A percentile compares a stretch with the other conserved stretches of the same genome.
Conservation (phyloP, 1,140 invertebrate genomes). For the Philaenus spumarius region DNA sequence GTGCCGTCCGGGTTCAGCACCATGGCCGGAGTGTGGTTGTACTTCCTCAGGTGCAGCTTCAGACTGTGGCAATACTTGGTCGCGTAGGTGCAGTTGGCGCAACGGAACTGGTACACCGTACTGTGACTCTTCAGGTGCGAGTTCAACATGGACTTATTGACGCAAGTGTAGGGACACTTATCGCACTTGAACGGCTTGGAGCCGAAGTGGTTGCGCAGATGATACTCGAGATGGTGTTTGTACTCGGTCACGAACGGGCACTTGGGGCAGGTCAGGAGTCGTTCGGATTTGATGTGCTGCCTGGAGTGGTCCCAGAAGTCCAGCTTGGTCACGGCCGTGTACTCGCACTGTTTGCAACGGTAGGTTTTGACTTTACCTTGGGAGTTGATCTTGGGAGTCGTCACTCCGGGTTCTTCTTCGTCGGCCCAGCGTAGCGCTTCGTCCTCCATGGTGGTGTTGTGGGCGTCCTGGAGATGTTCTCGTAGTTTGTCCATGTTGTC, state of each 20-base stretch:
- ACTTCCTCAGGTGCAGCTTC: conserved; percentile 92
- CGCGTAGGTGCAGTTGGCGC: conserved; percentile 90
- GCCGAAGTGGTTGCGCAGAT: conserved; percentile 90
- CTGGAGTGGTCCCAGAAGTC: conserved; percentile 92
- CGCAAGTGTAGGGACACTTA: conserved; percentile 88
- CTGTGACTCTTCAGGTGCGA: conserved; percentile 98
- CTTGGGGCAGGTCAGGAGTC: conserved; percentile 80
- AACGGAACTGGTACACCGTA: conserved; percentile 93
- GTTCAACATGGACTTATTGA: conserved; percentile 99
- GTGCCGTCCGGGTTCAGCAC: conserved; percentile 83
- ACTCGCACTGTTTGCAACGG: conserved; percentile 89
- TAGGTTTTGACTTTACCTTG: conserved; percentile 77
- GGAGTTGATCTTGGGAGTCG: conserved; percentile 65
- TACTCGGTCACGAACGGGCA: conserved; percentile 98
- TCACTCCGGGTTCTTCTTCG: conserved; percentile 55
- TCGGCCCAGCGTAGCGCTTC: conserved; percentile 44
- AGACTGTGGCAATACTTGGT: conserved; percentile 98
- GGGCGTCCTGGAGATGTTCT: conserved; percentile 24
- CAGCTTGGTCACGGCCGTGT: conserved; percentile 75
- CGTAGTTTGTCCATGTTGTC: conserved; percentile 17
- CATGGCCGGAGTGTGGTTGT: conserved; percentile 80
- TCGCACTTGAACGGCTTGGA: conserved; percentile 95
- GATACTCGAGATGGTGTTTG: conserved; percentile 98
- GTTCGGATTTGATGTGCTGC: conserved; percentile 87
- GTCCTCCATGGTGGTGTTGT: conserved; percentile 24